Evolutionary conservation across 1,140 invertebrate genomes (phyloP), one percentile per base, ranked within the genome.

Genomic region (Pseudomyrmex cubaensis): DNA sequence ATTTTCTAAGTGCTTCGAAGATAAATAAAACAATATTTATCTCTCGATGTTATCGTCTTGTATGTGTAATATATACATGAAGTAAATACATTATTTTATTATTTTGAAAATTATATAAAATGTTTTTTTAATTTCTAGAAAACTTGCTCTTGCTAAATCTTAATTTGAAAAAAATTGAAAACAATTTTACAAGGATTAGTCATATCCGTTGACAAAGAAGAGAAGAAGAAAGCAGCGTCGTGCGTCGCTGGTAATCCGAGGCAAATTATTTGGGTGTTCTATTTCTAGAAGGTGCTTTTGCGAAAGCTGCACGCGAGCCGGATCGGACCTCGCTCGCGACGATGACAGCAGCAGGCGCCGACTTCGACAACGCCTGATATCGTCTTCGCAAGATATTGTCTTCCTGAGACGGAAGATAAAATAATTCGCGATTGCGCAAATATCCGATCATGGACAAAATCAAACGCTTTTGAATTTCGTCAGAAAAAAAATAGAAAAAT

Each of bases 231-330:
- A 90, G 85, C 73, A 89, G 67, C 87, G 90, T 84, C 91, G 44
- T 35, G 87, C 88, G 88, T 84, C 87, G 92, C 88, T 92, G 91
- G 94, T 94, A 94, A 94, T 94, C 88, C 90, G 93, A 94, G 91
- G 93, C 93, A 94, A 94, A 94, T 94, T 94, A 94, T 94, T 94
- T 94, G 92, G 93, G 93, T 92, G 93, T 93, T 94, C 93, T 94
- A 94, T 94, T 94, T 94, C 91, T 92, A 94, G 93, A 94, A 94
- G 93, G 93, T 94, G 93, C 93, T 93, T 94, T 94, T 94, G 93
- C 93, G 93, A 94, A 94, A 94, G 91, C 90, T 86, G 83, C 62
- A 52, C 13, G 62, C 90, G 85, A 90, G 91, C 87, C 91, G 90
- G 90, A 90, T 90, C 90, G 90, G 90, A 89, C 69, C 90, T 83